Evolutionary conservation across 2,113 vertebrate species (phyloP).

Genomic region (Neoarius graeffei): DNA sequence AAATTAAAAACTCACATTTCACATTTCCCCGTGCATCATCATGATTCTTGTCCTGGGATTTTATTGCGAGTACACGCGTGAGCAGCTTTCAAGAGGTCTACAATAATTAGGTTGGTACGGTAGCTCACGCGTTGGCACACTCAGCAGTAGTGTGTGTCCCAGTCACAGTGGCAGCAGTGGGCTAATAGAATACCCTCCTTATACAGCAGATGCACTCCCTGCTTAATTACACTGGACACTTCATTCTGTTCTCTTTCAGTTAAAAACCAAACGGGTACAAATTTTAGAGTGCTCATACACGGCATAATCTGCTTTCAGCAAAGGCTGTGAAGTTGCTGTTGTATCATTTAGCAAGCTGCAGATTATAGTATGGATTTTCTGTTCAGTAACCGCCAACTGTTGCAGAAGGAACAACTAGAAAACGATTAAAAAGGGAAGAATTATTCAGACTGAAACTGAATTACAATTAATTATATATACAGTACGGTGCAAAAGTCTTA

Average conservation of each 20-base stretch:
- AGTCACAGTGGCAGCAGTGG: constrained; percentile 3
- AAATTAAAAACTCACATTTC: constrained; percentile 32
- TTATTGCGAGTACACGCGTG: neutral
- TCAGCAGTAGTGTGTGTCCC: constrained; percentile 9
- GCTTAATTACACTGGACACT: constrained; percentile 37
- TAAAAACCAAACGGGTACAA: neutral
- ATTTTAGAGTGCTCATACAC: neutral
- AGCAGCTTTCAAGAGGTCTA: neutral
- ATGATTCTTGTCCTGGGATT: neutral
- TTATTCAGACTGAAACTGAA: neutral
- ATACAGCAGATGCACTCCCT: neutral
- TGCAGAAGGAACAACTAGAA: neutral
- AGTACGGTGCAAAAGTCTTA: no score
- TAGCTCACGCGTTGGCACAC: constrained; percentile 12
- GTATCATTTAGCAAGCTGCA: neutral
- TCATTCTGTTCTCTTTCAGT: constrained; percentile 2
- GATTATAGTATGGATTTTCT: neutral
- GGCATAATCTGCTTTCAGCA: neutral
- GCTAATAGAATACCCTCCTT: constrained; percentile 34
- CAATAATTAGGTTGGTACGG: constrained; percentile 29
- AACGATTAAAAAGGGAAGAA: neutral
- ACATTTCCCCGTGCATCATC: neutral
- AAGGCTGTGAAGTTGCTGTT: neutral
- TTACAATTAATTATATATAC: neutral
- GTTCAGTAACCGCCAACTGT: neutral